Conservation (phyloP, 1,140 invertebrate species). For the Meloidogyne exigua region DNA sequence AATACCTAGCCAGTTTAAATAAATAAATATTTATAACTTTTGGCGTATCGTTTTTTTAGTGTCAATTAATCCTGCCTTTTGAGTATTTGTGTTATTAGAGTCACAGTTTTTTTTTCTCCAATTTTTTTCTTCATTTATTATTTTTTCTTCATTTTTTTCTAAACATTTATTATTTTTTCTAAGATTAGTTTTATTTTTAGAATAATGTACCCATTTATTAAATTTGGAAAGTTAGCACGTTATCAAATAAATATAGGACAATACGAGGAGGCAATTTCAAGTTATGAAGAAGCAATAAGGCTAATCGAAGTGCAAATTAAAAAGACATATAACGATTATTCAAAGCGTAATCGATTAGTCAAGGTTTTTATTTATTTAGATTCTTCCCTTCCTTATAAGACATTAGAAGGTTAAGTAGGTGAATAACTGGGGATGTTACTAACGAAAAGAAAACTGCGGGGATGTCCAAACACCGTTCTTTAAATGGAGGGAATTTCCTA, state of each 20-base stretch:
- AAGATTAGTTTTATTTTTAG: not conserved
- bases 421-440: too few species aligned
- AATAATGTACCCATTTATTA: conserved; percentile 26
- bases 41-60: too few species aligned
- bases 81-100: conserved; percentile 8
- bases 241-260: conserved; percentile 21
- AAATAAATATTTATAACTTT: too few species aligned
- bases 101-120: not conserved
- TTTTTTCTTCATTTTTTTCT: not conserved
- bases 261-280: conserved; percentile 19
- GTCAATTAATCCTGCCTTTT: not conserved
- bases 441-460: too few species aligned
- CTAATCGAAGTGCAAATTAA: conserved; percentile 7
- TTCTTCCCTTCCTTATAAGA: too few species aligned
- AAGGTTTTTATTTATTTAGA: conserved; percentile 11
- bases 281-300: conserved; percentile 24
- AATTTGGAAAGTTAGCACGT: conserved; percentile 26
- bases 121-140: not conserved
- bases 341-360: conserved; percentile 27
- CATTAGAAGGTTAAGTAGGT: too few species aligned
- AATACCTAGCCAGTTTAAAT: too few species aligned
- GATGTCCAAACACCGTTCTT: too few species aligned
- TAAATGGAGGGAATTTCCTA: too few species aligned
- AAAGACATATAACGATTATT: conserved; percentile 9
- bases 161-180: not conserved